Conservation (phyloP, 2,797 vertebrate species). For the Sebastiscus albofasciatus region DNA sequence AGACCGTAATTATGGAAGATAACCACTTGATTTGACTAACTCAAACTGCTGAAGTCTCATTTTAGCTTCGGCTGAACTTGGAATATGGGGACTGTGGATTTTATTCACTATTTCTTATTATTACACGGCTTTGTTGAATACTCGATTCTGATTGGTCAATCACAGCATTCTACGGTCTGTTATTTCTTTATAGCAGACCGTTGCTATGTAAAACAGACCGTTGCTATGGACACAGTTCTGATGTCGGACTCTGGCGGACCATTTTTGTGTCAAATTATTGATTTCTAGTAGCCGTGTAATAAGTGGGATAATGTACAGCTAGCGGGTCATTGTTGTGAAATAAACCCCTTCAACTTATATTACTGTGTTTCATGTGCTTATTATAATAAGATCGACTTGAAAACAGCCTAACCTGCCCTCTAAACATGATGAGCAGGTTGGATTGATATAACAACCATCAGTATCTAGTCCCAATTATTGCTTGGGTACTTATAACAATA, state of each 20-base stretch:
- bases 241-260: too few relatives aligned
- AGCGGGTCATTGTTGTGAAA: too few relatives aligned
- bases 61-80: background rate
- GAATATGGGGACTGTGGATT: background rate
- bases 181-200: too few relatives aligned
- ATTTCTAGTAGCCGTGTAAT: too few relatives aligned
- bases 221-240: too few relatives aligned
- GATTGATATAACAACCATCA: background rate
- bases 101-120: background rate
- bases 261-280: too few relatives aligned
- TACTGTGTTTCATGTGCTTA: background rate
- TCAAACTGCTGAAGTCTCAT: background rate
- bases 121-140: too few relatives aligned
- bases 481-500: background rate
- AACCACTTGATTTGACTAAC: background rate
- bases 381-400: background rate
- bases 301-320: too few relatives aligned
- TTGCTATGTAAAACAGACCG: too few relatives aligned
- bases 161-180: too few relatives aligned
- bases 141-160: too few relatives aligned
- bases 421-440: background rate
- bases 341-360: background rate
- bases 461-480: background rate
- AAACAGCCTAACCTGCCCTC: background rate
- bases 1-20: background rate